A percentile compares a stretch with the other conserved stretches of the same genome.
Evolutionary conservation across 2,797 vertebrate genomes (phyloP).

Genomic region (Echeneis naucrates): DNA sequence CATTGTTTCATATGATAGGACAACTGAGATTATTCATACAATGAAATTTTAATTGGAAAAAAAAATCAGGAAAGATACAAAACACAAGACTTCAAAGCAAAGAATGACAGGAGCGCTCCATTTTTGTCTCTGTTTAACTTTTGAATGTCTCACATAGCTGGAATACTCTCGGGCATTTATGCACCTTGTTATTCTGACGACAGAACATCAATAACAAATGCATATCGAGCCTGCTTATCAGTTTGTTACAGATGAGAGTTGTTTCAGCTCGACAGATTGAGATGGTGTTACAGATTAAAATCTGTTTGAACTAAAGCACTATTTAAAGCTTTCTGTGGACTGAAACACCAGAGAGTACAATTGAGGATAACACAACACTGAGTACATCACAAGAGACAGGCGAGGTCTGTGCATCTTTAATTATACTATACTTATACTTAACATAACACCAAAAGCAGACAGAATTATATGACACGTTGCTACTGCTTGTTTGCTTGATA

Average conservation of each 20-base stretch:
- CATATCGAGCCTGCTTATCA: slow-evolving; percentile 62
- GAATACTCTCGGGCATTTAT: slow-evolving; percentile 63
- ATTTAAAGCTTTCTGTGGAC: slow-evolving; percentile 61
- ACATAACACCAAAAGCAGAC: slow-evolving; percentile 41
- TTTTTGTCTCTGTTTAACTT: slow-evolving; percentile 57
- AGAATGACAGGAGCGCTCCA: slow-evolving; percentile 41
- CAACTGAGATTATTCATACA: slow-evolving; percentile 64
- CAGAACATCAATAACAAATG: slow-evolving; percentile 73
- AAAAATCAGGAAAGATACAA: slow-evolving; percentile 36
- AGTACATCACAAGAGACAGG: slow-evolving; percentile 51
- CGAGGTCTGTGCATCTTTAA: slow-evolving; percentile 53
- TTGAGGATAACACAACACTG: slow-evolving; percentile 51
- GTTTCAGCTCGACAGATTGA: slow-evolving; percentile 53
- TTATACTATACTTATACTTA: slow-evolving; percentile 41
- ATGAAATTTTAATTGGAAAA: slow-evolving; percentile 68
- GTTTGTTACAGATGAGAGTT: slow-evolving; percentile 63
- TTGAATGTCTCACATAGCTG: slow-evolving; percentile 46
- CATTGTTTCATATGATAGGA: slow-evolving; percentile 52
- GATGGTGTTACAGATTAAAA: too few relatives aligned
- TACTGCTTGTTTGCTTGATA: neutral
- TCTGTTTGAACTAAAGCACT: slow-evolving; percentile 62
- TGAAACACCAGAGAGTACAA: slow-evolving; percentile 59
- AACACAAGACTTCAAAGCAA: slow-evolving; percentile 61
- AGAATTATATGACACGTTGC: too few relatives aligned
- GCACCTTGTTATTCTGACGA: slow-evolving; percentile 71